Conservation (phyloP, 2,113 vertebrate species). For the Bungarus multicinctus region DNA sequence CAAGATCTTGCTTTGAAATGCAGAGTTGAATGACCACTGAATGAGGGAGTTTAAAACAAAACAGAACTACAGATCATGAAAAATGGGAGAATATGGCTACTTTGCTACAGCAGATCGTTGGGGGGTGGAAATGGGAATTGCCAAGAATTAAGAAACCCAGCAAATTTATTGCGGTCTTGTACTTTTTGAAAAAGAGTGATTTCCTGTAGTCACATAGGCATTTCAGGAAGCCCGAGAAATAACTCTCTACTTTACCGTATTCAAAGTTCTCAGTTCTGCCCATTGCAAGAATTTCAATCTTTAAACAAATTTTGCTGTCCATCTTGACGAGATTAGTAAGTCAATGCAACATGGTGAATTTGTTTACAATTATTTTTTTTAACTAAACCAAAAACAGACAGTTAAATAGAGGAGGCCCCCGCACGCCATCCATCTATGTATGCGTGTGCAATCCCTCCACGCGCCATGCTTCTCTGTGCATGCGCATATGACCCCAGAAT, state of each 20-base stretch:
- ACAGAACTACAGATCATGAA: neutral
- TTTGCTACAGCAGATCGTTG: neutral
- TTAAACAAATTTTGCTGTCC: neutral
- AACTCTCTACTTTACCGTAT: neutral
- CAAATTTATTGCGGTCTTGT: neutral
- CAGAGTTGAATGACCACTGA: neutral
- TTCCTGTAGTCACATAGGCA: neutral
- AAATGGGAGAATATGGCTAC: neutral
- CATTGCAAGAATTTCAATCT: neutral
- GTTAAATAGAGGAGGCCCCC: neutral
- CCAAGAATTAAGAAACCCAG: neutral
- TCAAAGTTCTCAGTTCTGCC: neutral
- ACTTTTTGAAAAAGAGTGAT: neutral
- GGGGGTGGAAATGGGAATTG: neutral
- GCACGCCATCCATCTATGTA: no score
- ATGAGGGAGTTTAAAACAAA: neutral
- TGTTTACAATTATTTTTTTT: neutral
- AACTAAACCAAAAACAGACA: neutral
- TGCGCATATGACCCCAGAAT: no score
- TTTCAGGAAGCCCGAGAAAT: neutral
- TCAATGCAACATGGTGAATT: neutral
- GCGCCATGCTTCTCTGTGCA: no score
- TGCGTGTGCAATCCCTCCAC: no score
- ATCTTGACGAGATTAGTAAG: neutral
- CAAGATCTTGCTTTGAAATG: neutral